A percentile compares a stretch with the other conserved stretches of the same genome.
phyloP scores from a whole-genome alignment of 2,797 vertebrate genomes.

The Poeciliopsis paucimaculata region DNA sequence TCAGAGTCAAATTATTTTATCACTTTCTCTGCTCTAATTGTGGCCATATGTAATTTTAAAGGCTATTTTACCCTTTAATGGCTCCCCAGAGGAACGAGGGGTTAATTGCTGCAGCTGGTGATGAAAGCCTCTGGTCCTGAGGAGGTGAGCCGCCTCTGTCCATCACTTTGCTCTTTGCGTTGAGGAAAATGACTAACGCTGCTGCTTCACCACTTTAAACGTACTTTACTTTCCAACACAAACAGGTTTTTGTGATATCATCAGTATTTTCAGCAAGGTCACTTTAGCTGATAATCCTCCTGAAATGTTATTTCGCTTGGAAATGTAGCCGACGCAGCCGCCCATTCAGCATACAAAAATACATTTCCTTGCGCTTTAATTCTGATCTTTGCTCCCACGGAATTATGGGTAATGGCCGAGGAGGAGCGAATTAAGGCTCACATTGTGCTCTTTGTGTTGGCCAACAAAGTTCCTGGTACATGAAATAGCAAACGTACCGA shows the following conservation, averaged over 20 bases:
- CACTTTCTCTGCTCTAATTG: constrained; percentile 85
- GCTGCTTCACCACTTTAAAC: constrained; percentile 5
- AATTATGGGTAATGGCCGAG: neutral
- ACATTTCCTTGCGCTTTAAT: constrained; percentile 6
- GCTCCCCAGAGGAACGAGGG: constrained; percentile 81
- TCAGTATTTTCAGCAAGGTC: neutral
- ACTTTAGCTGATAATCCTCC: neutral
- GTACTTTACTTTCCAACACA: neutral
- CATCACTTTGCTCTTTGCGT: constrained; percentile 58
- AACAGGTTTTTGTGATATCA: constrained; percentile 1
- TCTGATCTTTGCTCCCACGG: neutral
- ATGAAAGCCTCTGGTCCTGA: constrained; percentile 71
- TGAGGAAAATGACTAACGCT: constrained; percentile 63
- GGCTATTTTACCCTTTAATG: constrained; percentile 84
- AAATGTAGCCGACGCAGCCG: neutral
- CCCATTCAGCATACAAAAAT: neutral
- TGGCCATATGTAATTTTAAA: constrained; percentile 86
- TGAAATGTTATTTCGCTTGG: neutral
- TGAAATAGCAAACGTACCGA: no score
- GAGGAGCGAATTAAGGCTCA: no score
- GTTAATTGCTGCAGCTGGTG: constrained; percentile 91
- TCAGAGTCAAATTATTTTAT: constrained; percentile 81
- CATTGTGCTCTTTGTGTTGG: no score
- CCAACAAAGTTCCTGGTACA: no score
- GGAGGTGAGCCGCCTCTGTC: constrained; percentile 67